Evolutionary conservation across 2,888 invertebrate species (phyloP).

Genomic region (Adelognathus sp.): DNA sequence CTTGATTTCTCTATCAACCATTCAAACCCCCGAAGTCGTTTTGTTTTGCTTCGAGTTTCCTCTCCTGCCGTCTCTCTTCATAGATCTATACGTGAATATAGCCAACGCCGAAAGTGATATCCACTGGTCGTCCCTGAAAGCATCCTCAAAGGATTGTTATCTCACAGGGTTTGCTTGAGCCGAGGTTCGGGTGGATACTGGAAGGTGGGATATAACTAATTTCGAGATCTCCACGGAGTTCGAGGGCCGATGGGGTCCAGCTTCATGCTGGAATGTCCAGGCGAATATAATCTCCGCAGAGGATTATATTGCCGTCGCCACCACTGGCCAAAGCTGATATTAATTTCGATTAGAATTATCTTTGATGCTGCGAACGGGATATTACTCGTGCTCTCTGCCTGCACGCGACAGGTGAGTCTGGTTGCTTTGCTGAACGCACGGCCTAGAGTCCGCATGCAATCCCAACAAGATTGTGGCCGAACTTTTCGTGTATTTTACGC

Average conservation of each 20-base stretch:
- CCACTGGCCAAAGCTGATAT: slow-evolving; percentile 58
- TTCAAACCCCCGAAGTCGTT: slow-evolving; percentile 57
- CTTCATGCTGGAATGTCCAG: slow-evolving; percentile 48
- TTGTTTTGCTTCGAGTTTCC: slow-evolving; percentile 46
- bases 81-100: slow-evolving; percentile 58
- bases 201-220: slow-evolving; percentile 63
- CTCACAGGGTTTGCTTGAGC: slow-evolving; percentile 62
- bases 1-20: slow-evolving; percentile 57
- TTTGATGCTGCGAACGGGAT: slow-evolving; percentile 54
- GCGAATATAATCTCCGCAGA: slow-evolving; percentile 41
- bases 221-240: slow-evolving; percentile 64
- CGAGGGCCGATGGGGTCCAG: slow-evolving; percentile 58
- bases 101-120: slow-evolving; percentile 63
- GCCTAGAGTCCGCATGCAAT: background rate
- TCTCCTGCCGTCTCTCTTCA: slow-evolving; percentile 59
- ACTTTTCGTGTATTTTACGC: no score
- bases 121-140: slow-evolving; percentile 36
- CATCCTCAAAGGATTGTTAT: slow-evolving; percentile 74
- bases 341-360: slow-evolving; percentile 61
- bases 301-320: slow-evolving; percentile 43
- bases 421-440: background rate
- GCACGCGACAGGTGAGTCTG: slow-evolving; percentile 17
- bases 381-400: slow-evolving; percentile 17
- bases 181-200: slow-evolving; percentile 52
- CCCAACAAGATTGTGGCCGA: background rate